Conservation (phyloP, 2,797 vertebrate species). For the Phataginus tetradactyla region DNA sequence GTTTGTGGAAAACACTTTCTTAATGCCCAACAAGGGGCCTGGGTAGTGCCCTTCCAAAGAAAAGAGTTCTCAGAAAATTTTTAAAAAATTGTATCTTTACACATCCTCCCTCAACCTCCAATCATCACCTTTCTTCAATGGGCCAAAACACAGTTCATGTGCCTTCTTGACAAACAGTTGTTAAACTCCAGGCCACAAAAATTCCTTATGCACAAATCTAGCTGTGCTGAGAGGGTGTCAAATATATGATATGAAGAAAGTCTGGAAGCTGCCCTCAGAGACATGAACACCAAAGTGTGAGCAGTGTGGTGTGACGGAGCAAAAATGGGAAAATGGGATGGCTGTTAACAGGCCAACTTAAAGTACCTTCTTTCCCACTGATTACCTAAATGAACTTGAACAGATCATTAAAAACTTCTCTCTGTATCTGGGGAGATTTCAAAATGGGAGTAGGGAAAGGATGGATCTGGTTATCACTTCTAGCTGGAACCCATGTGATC, state of each 20-base stretch:
- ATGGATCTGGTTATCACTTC: not conserved
- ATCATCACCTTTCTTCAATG: not conserved
- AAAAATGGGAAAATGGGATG: not conserved
- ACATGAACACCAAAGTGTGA: too few species aligned
- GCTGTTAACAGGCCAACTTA: not conserved
- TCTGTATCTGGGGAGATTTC: not conserved
- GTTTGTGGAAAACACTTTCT: not conserved
- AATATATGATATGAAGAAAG: not conserved
- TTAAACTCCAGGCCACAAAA: not conserved
- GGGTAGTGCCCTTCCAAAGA: not conserved
- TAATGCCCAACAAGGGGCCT: not conserved
- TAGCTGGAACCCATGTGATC: not conserved
- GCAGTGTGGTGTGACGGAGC: too few species aligned
- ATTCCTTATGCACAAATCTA: not conserved
- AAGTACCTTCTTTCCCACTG: too few species aligned
- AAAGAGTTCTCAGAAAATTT: not conserved
- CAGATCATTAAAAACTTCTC: not conserved
- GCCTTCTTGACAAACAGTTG: not conserved
- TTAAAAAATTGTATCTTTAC: not conserved
- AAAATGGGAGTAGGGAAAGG: not conserved
- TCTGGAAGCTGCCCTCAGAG: not conserved
- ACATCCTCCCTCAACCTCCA: not conserved
- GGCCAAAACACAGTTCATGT: not conserved
- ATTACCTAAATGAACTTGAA: not conserved
- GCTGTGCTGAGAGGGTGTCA: not conserved